Percentiles rank a stretch among this genome's conserved stretches.
Conservation (phyloP, 2,888 invertebrate genomes). For the Cheilosia grossa region DNA sequence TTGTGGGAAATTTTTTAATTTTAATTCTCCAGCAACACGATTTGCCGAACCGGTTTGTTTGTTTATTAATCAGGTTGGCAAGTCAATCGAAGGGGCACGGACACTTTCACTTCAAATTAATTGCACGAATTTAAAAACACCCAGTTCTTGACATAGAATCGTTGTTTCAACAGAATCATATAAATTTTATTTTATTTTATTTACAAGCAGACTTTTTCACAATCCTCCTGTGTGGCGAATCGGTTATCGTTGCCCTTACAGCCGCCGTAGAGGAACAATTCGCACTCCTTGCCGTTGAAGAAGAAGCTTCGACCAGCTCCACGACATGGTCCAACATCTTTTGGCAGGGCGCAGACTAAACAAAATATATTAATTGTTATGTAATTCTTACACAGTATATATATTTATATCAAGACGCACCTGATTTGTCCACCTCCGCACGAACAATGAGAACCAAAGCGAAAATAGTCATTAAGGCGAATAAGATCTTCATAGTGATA, state of each 20-base stretch:
- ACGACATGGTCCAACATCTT: conserved; percentile 77
- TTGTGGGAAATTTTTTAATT: neutral
- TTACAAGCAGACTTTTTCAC: conserved; percentile 76
- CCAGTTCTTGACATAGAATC: neutral
- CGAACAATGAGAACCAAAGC: conserved; percentile 62
- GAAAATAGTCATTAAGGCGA: conserved; percentile 70
- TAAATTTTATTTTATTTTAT: neutral
- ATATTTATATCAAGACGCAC: conserved; percentile 3
- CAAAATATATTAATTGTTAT: neutral
- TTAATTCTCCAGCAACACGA: neutral
- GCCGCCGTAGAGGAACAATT: conserved; percentile 77
- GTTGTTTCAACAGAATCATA: too few species aligned
- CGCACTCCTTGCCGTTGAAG: conserved; percentile 76
- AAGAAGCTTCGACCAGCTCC: conserved; percentile 69
- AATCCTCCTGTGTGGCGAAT: conserved; percentile 74
- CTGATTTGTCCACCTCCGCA: conserved; percentile 56
- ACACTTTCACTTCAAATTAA: neutral
- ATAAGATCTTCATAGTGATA: conserved; percentile 60
- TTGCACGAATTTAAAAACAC: neutral
- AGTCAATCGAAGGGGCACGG: neutral
- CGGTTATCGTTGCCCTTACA: conserved; percentile 78
- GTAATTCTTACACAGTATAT: too few species aligned
- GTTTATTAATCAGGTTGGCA: neutral
- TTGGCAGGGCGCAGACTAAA: conserved; percentile 75
- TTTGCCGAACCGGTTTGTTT: conserved; percentile 5